These are phyloP conservation scores for Coptotermes formosanus DNA, from an alignment of 1,140 invertebrate genomes.

Conservation along the genomic window DNA sequence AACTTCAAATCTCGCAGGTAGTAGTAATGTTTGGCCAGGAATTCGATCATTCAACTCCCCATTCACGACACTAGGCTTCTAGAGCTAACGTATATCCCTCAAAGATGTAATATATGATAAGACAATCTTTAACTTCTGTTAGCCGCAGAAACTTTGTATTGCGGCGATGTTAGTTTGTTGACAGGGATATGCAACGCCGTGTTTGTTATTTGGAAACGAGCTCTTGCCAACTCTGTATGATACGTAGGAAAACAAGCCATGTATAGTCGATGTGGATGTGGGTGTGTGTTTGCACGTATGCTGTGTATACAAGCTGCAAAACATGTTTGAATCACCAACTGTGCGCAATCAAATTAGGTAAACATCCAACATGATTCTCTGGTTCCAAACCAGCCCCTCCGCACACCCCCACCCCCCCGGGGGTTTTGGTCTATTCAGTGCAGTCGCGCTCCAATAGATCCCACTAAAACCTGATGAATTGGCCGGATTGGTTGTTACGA, in stretches of 20 bases:
- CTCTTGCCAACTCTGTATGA: neutral
- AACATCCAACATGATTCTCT: constrained; percentile 27
- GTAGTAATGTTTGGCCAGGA: too few relatives aligned
- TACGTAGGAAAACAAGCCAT: neutral
- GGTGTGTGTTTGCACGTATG: constrained; percentile 2
- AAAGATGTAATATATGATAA: neutral
- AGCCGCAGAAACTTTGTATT: neutral
- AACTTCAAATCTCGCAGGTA: too few relatives aligned
- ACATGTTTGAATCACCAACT: constrained; percentile 34
- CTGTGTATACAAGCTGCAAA: constrained; percentile 26
- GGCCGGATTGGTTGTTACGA: constrained; percentile 14
- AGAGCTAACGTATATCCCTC: too few relatives aligned
- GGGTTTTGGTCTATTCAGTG: constrained; percentile 14
- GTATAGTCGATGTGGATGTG: neutral
- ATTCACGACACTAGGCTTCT: too few relatives aligned
- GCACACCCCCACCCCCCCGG: neutral
- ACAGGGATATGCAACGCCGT: neutral
- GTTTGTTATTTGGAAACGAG: neutral
- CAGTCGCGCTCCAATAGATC: neutral
- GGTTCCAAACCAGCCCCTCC: too few relatives aligned
- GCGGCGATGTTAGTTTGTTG: neutral
- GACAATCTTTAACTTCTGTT: neutral
- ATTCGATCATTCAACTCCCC: too few relatives aligned
- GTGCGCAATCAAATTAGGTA: constrained; percentile 34
- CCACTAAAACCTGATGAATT: constrained; percentile 30